Base-by-base conservation (phyloP, 2,888 invertebrate species). In the Mythimna lalbum region DNA sequence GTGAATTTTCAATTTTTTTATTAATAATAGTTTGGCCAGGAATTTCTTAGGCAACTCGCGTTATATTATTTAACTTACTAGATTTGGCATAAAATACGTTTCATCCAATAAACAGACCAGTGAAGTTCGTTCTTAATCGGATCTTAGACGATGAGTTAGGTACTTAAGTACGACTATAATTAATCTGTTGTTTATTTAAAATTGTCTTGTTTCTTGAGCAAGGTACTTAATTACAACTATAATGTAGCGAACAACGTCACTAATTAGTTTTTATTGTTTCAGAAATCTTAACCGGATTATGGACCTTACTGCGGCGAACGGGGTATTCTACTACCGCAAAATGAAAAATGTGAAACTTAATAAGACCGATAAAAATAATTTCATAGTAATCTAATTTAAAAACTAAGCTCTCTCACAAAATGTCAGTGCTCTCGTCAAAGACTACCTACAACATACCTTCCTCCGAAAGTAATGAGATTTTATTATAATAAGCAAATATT, bases 331-430 rank as follows among this genome's bases (percentile, higher is more conserved):
- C 6, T 47, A 12, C 12, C 21, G 36, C 1, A 39, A 66, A 39
- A 67, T 67, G 66, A 66, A 50, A 39, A 17, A 50, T 10, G n/a
- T 50, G 17, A n/a, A 50, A 17, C 36, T 50, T 17, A 66, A 66
- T 2, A 66, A 50, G n/a, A 67, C 14, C 0, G 50, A 66, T 36
- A 66, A 67, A 50, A 36, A 66, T 17, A 66, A 66, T 66, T 66
- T 66, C 14, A 39, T 66, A 66, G 49, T 66, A 4, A n/a, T 66
- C 33, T 66, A 66, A 66, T n/a, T 66, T 33, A n/a, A n/a, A 7
- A 63, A 33, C 10, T n/a, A 4, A n/a, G 7, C 23, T 66, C 23
- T 62, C 39, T 23, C 49, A 50, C 33, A 50, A 27, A 36, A 66
- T 19, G 17, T 50, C n/a, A 66, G 36, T 63, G 17, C n/a, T 66